phyloP scores from a whole-genome alignment of 1,140 invertebrate species.

The Philopotamus ludificatus region DNA sequence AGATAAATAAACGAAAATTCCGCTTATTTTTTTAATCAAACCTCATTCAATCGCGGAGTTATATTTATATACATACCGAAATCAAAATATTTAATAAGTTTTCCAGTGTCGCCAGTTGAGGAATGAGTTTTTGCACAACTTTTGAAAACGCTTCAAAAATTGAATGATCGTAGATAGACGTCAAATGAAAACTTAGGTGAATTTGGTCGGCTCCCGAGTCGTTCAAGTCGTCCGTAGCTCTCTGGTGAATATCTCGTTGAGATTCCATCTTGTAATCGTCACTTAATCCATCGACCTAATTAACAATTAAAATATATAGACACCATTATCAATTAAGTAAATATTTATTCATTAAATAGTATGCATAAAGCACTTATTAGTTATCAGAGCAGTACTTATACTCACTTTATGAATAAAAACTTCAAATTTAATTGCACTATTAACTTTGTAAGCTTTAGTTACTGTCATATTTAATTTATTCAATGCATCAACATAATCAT shows the following conservation, averaged over 20 bases:
- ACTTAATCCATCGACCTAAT: conserved; percentile 92
- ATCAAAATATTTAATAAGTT: conserved; percentile 99
- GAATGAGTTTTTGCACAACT: conserved; percentile 99
- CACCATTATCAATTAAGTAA: conserved; percentile 1
- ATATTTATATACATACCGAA: conserved; percentile 75
- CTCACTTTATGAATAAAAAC: conserved; percentile 92
- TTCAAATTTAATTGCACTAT: conserved; percentile 97
- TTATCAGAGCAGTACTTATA: no score
- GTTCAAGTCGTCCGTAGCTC: conserved; percentile 90
- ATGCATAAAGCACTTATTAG: no score
- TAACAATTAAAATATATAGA: no score
- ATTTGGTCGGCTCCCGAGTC: conserved; percentile 86
- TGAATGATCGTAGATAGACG: conserved; percentile 99
- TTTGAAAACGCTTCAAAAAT: conserved; percentile 99
- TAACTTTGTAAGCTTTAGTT: conserved; percentile 93
- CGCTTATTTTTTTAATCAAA: no score
- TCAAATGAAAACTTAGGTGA: conserved; percentile 93
- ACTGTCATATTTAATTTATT: conserved; percentile 90
- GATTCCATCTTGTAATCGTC: conserved; percentile 99
- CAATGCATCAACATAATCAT: conserved; percentile 96
- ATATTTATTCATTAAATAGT: neutral
- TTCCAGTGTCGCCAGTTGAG: conserved; percentile 94
- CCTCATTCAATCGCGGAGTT: no score
- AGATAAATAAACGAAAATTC: no score
- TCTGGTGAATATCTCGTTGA: conserved; percentile 95